Evolutionary conservation across 2,113 vertebrate species (phyloP).

Genomic region (Rhadina sibilatrix): DNA sequence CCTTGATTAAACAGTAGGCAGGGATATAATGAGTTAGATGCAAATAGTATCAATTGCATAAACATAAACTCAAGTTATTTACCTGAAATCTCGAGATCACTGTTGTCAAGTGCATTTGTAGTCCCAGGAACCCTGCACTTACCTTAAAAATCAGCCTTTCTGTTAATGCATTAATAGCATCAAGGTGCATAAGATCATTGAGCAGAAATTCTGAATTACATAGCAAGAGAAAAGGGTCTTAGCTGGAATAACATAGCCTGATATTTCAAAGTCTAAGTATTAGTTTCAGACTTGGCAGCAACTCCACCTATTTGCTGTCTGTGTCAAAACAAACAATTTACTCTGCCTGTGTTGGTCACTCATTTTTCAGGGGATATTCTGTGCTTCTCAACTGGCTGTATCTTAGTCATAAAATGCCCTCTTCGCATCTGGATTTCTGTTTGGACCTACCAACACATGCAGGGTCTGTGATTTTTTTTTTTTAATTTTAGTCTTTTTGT

Average conservation of each 20-base stretch:
- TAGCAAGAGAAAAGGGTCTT: not conserved
- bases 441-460: not conserved
- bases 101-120: not conserved
- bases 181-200: not conserved
- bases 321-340: not conserved
- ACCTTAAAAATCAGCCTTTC: not conserved
- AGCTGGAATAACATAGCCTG: not conserved
- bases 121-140: not conserved
- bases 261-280: not conserved
- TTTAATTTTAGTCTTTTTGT: accelerated
- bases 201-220: not conserved
- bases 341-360: not conserved
- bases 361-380: not conserved
- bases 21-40: not conserved
- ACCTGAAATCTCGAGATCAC: not conserved
- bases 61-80: not conserved
- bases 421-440: not conserved
- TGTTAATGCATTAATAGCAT: not conserved
- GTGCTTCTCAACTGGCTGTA: not conserved
- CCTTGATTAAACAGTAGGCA: not conserved
- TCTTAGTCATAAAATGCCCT: not conserved
- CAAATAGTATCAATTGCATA: not conserved
- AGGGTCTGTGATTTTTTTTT: not conserved
- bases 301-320: not conserved
- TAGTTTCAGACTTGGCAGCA: not conserved